These are phyloP conservation scores for Diploscapter pachys DNA, from an alignment of 1,140 invertebrate species.

Conservation along the genomic window DNA sequence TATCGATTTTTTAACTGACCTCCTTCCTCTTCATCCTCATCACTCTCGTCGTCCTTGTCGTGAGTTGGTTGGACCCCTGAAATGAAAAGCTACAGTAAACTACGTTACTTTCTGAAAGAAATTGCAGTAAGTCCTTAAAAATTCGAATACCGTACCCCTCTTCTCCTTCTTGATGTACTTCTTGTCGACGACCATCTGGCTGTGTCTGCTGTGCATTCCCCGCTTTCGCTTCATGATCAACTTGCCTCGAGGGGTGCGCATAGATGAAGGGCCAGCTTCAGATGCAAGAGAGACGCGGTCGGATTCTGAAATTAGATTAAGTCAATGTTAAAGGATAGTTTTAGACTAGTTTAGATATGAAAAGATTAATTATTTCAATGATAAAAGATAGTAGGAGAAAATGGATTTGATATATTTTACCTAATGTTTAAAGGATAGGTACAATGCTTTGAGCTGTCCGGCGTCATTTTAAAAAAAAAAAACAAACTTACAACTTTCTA, in stretches of 20 bases:
- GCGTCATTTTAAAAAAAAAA: too few species aligned
- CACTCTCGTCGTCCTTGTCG: background rate
- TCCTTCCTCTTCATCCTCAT: slow-evolving; percentile 11
- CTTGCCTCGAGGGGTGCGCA: background rate
- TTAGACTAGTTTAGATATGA: slow-evolving; percentile 1
- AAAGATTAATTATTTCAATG: background rate
- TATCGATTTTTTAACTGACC: background rate
- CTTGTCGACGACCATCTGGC: slow-evolving; percentile 15
- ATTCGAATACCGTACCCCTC: background rate
- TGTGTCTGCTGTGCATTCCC: slow-evolving; percentile 3
- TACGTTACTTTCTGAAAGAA: background rate
- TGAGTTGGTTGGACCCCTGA: background rate
- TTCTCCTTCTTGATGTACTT: slow-evolving; percentile 10
- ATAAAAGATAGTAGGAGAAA: slow-evolving; percentile 1
- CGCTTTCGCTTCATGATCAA: background rate
- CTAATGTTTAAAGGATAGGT: too few species aligned
- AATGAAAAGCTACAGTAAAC: background rate
- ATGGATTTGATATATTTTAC: background rate
- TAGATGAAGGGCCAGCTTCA: too few species aligned
- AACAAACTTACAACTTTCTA: too few species aligned
- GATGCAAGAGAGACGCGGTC: background rate
- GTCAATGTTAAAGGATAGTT: background rate
- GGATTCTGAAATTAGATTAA: background rate
- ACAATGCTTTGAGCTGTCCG: too few species aligned
- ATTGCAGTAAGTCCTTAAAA: background rate